Evolutionary conservation across 2,888 invertebrate genomes (phyloP).

Genomic region (Eristalis arbustorum): DNA sequence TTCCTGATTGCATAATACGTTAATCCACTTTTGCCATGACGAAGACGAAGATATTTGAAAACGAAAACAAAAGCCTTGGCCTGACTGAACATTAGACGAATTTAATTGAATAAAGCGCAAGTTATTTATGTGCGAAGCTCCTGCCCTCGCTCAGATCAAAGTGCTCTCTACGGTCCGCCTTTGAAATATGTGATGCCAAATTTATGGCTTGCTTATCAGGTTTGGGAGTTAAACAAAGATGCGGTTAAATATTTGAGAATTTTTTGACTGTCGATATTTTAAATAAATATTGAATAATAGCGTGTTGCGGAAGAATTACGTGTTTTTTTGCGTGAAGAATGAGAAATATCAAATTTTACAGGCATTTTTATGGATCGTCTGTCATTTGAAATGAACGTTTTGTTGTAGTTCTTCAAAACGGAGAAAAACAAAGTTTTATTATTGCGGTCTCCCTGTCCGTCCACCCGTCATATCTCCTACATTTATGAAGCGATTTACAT

Average conservation of each 20-base stretch:
- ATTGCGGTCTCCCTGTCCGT: too few relatives aligned
- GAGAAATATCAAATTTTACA: too few relatives aligned
- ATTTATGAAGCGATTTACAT: too few relatives aligned
- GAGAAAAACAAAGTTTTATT: too few relatives aligned
- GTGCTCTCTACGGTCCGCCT: neutral
- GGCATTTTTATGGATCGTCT: too few relatives aligned
- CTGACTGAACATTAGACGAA: neutral
- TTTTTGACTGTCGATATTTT: too few relatives aligned
- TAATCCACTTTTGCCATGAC: neutral
- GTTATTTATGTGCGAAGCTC: neutral
- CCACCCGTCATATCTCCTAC: too few relatives aligned
- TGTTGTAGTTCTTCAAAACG: too few relatives aligned
- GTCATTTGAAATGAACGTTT: too few relatives aligned
- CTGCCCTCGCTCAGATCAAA: neutral
- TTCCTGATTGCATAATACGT: neutral
- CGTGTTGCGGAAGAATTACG: too few relatives aligned
- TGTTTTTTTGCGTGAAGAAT: too few relatives aligned
- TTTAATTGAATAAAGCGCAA: neutral
- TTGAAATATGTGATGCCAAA: neutral
- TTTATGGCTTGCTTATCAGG: neutral
- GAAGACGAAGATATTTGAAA: neutral
- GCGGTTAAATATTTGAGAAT: neutral
- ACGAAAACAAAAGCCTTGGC: neutral
- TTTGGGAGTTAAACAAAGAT: neutral
- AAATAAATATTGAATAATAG: too few relatives aligned